These are phyloP conservation scores for Drosophila malerkotliana DNA, from an alignment of 1,140 invertebrate species.

Conservation along the genomic window DNA sequence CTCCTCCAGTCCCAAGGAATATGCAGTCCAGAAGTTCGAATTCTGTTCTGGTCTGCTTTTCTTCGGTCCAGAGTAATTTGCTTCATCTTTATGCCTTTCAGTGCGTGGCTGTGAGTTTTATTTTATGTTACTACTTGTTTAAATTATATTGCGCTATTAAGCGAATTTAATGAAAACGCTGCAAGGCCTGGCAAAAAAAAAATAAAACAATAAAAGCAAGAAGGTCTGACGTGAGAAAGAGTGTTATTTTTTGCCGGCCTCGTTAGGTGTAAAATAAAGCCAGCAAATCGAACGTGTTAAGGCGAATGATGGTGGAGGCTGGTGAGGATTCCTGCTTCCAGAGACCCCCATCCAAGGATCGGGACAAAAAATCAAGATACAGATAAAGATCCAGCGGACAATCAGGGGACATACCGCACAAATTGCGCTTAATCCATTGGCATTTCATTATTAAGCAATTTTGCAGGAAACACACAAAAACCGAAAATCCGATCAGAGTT, in stretches of 20 bases:
- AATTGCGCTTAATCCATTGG: conserved; percentile 82
- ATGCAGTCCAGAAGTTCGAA: conserved; percentile 16
- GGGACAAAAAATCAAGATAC: conserved; percentile 46
- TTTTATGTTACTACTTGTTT: conserved; percentile 83
- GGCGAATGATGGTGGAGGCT: conserved; percentile 5
- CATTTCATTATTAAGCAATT: conserved; percentile 83
- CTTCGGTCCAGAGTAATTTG: conserved; percentile 65
- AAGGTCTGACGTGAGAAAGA: conserved; percentile 29
- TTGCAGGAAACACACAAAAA: conserved; percentile 34
- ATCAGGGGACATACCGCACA: conserved; percentile 66
- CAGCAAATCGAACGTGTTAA: conserved; percentile 36
- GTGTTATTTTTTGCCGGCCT: conserved; percentile 25
- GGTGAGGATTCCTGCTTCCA: conserved; percentile 24
- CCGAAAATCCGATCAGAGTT: conserved; percentile 30
- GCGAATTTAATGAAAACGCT: conserved; percentile 84
- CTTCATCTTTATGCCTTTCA: conserved; percentile 73
- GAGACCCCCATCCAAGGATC: background rate
- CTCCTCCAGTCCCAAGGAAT: conserved; percentile 8
- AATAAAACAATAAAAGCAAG: background rate
- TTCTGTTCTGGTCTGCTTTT: conserved; percentile 13
- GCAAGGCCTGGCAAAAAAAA: conserved; percentile 42
- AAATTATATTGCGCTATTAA: conserved; percentile 83
- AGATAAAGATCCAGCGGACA: conserved; percentile 48
- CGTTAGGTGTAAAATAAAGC: conserved; percentile 71
- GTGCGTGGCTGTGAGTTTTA: conserved; percentile 79